phyloP scores from a whole-genome alignment of 2,888 invertebrate species.

The Apomyelois bistriatella region DNA sequence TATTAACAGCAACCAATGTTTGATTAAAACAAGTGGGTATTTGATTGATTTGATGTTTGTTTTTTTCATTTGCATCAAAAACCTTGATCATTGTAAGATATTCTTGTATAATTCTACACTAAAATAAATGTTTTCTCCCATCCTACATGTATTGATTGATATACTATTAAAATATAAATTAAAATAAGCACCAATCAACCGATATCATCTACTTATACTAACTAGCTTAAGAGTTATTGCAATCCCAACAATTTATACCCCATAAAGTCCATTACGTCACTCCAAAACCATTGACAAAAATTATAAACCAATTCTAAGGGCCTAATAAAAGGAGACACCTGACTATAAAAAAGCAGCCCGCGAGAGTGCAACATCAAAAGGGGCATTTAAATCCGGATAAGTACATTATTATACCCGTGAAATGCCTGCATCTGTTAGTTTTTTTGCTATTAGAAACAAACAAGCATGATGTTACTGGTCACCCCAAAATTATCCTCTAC shows the following conservation, averaged over 20 bases:
- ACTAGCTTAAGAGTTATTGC: conserved; percentile 4
- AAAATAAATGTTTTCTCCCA: too few species aligned
- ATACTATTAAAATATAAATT: too few species aligned
- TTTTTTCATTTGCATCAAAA: too few species aligned
- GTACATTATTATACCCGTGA: conserved; percentile 78
- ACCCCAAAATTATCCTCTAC: conserved; percentile 28
- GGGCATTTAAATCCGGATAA: conserved; percentile 70
- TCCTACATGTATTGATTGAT: too few species aligned
- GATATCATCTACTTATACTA: background rate
- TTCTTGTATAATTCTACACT: too few species aligned
- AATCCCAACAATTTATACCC: conserved; percentile 28
- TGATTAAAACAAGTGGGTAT: too few species aligned
- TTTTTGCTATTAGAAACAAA: conserved; percentile 76
- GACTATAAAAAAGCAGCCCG: conserved; percentile 30
- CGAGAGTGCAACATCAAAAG: conserved; percentile 57
- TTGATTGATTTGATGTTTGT: too few species aligned
- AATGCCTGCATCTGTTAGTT: conserved; percentile 77
- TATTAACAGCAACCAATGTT: too few species aligned
- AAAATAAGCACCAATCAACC: background rate
- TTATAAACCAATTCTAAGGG: conserved; percentile 47
- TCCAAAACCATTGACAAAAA: conserved; percentile 30
- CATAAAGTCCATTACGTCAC: conserved; percentile 45
- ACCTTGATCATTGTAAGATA: too few species aligned
- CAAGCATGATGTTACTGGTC: conserved; percentile 66
- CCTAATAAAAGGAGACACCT: conserved; percentile 39